Evolutionary conservation across 2,113 vertebrate species (phyloP).

Genomic region (Ptyas mucosa): DNA sequence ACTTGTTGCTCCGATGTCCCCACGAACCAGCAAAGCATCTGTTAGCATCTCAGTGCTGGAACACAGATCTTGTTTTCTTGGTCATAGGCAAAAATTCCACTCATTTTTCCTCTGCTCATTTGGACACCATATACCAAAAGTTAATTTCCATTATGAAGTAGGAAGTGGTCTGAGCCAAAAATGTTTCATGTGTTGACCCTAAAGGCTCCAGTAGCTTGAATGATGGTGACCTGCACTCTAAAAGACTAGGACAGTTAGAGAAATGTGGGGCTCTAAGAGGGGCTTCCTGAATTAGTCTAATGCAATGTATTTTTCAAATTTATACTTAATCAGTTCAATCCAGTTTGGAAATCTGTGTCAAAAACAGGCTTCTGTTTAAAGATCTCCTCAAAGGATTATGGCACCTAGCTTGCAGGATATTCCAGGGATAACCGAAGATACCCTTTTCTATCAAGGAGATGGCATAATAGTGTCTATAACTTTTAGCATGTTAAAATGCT

Average conservation of each 20-base stretch:
- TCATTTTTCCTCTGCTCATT: neutral
- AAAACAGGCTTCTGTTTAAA: neutral
- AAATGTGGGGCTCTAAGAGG: neutral
- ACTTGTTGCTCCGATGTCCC: neutral
- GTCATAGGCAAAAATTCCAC: constrained; percentile 9
- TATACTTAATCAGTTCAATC: neutral
- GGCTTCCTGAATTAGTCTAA: neutral
- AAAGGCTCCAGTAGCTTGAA: neutral
- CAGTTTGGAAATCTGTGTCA: neutral
- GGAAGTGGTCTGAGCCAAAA: neutral
- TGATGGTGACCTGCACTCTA: rapidly evolving
- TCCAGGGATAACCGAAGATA: neutral
- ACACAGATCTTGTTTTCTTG: neutral
- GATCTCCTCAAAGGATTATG: neutral
- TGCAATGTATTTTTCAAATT: neutral
- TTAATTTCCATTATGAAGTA: neutral
- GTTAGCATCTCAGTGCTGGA: constrained; percentile 7
- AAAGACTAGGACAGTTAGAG: neutral
- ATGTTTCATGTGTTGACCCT: neutral
- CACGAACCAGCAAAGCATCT: neutral
- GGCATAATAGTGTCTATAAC: neutral
- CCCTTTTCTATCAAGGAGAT: neutral
- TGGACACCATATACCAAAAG: neutral
- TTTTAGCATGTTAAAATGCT: neutral
- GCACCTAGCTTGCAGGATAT: neutral